Percentiles rank a stretch among this genome's conserved stretches.
phyloP scores from a whole-genome alignment of 2,797 vertebrate genomes.

The Gallinago solitaria region DNA sequence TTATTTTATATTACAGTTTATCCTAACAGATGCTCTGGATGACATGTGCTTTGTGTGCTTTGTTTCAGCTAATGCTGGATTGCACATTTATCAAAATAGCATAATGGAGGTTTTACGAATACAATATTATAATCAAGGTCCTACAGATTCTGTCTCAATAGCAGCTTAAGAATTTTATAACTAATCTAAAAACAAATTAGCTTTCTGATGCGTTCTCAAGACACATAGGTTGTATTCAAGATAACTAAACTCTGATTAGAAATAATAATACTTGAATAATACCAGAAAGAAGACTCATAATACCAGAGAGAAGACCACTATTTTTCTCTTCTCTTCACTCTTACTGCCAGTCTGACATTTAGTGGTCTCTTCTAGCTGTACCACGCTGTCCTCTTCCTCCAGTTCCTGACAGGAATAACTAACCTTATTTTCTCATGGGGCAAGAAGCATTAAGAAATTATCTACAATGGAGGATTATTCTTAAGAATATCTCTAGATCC shows the following conservation, averaged over 20 bases:
- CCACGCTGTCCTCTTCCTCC: rapidly evolving
- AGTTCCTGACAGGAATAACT: neutral
- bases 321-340: neutral
- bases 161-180: neutral
- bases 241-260: neutral
- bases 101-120: neutral
- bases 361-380: neutral
- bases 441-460: neutral
- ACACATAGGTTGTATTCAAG: neutral
- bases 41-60: neutral
- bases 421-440: neutral
- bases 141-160: neutral
- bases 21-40: neutral
- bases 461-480: neutral
- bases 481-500: neutral
- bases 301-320: neutral
- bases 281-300: neutral
- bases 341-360: neutral
- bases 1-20: neutral
- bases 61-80: neutral
- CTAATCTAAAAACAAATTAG: neutral
- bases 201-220: neutral
- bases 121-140: neutral
- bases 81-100: neutral
- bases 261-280: neutral